Base-by-base conservation (phyloP, 2,888 invertebrate species). In the Nebria brevicollis region DNA sequence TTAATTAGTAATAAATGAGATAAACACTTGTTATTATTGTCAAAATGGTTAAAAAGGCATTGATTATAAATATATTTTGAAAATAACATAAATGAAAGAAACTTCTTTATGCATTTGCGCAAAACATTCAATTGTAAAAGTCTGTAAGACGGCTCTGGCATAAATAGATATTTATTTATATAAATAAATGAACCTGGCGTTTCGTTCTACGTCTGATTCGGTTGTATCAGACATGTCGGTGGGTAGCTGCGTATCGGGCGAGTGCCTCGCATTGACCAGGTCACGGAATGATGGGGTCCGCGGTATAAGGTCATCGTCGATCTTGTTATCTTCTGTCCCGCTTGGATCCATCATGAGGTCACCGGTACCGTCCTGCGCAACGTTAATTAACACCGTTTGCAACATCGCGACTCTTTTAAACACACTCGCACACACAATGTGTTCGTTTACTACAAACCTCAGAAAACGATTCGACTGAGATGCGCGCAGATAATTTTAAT, bases 221-320 rank as follows among this genome's bases (percentile, higher is more conserved):
- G 94, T 94, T 41, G 94, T 93, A 89, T 95, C 95, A 7, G 95
- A 95, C 89, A 94, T 92, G 90, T 96, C 96, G 0, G 95, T 95
- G 75, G 94, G 94, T 84, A 92, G 88, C 41, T 87, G 80, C 15
- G 80, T 64, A 68, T 80, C 80, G 54, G 80, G 80, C 34, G 80
- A 80, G 25, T 80, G 75, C 6, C 80, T 75, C 15, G 75, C 68
- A 15, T 34, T 65, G 74, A 41, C 34, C 43, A 79, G 20, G 43
- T 73, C 72, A 13, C 72, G 72, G 73, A 73, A 78, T 1, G 72
- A 54, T 7, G 80, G 25, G 34, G 73, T n/a, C 10, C 41, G 42
- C 73, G 73, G 43, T 41, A 73, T 15, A 73, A 68, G 75, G 20
- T 80, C 80, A 20, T 80, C 80, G n/a, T 80, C 80, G 13, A 75